A percentile compares a stretch with the other conserved stretches of the same genome.
Conservation (phyloP, 1,140 invertebrate species). For the Orchestia grillus region DNA sequence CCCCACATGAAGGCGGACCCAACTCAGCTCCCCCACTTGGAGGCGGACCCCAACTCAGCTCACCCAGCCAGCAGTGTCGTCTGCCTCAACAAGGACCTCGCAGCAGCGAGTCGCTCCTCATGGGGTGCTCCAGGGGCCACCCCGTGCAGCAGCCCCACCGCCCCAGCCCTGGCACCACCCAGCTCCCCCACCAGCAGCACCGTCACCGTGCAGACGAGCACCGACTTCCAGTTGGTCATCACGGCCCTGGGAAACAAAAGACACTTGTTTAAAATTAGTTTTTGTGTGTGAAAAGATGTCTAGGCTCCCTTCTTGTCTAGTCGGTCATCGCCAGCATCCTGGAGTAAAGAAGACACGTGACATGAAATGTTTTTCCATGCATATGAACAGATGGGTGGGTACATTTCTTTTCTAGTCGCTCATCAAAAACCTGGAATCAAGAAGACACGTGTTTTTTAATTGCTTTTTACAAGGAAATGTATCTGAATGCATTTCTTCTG, state of each 20-base stretch:
- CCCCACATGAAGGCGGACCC: neutral
- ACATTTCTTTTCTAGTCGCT: too few relatives aligned
- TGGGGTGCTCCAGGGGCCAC: neutral
- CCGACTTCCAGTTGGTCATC: neutral
- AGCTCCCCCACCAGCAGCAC: neutral
- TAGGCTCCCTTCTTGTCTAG: too few relatives aligned
- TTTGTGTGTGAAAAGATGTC: too few relatives aligned
- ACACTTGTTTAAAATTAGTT: too few relatives aligned
- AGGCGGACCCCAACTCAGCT: neutral
- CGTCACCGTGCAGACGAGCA: neutral
- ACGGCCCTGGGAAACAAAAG: neutral
- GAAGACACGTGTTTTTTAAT: too few relatives aligned
- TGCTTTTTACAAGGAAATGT: too few relatives aligned
- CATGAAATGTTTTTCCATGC: too few relatives aligned
- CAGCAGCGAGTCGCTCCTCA: neutral
- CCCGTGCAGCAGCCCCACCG: neutral
- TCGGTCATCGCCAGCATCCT: too few relatives aligned
- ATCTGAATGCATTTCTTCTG: too few relatives aligned
- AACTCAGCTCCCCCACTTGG: neutral
- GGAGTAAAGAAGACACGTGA: too few relatives aligned
- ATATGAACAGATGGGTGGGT: too few relatives aligned
- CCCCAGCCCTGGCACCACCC: neutral
- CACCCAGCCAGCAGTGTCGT: neutral
- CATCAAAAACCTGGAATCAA: too few relatives aligned
- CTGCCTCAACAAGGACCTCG: neutral